Evolutionary conservation across 2,888 invertebrate species (phyloP), one percentile per base, ranked within the genome.

Genomic region (Gerosis bhagava): DNA sequence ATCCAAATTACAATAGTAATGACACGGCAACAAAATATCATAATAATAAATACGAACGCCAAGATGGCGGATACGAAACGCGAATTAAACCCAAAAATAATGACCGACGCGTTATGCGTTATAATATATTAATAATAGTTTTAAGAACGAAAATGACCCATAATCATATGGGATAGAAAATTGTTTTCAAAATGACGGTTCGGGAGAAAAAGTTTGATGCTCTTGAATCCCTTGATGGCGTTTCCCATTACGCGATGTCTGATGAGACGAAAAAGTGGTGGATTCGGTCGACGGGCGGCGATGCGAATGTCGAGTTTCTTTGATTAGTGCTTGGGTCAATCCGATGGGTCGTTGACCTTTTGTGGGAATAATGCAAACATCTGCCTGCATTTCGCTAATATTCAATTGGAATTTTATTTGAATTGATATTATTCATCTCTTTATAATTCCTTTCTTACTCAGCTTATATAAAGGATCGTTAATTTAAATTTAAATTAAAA

Each of bases 81-180:
- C 59, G 54, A 57, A 53, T 50, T 55, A 53, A 67, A 65, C 62
- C 62, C 63, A 65, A 70, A 69, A 63, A 68, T 74, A 73, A 79
- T 73, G 68, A 70, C 70, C 53, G 48, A 42, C 48, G 50, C 40
- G 49, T 63, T 63, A 64, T 70, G 66, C 67, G 72, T 71, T 72
- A 69, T 79, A 81, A 80, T 79, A 78, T 67, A 82, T 80, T 83
- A 84, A 82, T 83, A 79, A 83, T 84, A 86, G 84, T 83, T 82
- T 72, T 70, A 72, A 73, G 70, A 26, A 60, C 70, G 72, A 66
- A 84, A 84, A 86, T 84, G 73, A 81, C 73, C 78, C 77, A 73
- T 84, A 86, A 86, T 87, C 79, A 83, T 73, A 83, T 70, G 75
- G 80, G 80, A 86, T 86, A 87, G 84, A 81, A 83, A 83, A 86